Evolutionary conservation across 2,797 vertebrate genomes (phyloP).

Genomic region (Pachyuromys duprasi): DNA sequence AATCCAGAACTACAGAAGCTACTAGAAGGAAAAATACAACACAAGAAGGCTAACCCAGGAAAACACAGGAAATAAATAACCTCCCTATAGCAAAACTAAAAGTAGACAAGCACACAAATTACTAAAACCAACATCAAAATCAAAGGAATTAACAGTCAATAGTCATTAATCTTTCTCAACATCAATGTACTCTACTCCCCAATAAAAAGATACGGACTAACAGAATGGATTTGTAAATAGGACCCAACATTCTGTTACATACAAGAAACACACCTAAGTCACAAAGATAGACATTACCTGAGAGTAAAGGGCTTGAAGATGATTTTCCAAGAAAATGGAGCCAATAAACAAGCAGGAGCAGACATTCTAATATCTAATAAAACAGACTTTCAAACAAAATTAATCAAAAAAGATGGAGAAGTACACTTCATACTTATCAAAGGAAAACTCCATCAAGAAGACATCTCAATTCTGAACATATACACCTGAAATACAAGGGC

Average conservation of each 20-base stretch:
- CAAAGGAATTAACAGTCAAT: neutral
- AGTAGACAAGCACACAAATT: neutral
- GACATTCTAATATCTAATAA: neutral
- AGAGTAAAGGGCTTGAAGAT: neutral
- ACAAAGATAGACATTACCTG: neutral
- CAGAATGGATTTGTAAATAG: neutral
- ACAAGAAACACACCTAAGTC: neutral
- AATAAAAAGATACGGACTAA: neutral
- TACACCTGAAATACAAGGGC: neutral
- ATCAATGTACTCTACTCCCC: neutral
- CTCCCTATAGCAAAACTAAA: neutral
- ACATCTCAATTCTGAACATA: neutral
- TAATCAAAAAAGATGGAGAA: neutral
- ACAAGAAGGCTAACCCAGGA: neutral
- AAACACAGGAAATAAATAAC: neutral
- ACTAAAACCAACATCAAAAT: neutral
- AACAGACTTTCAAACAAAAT: neutral
- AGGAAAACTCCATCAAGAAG: neutral
- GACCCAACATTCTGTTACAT: neutral
- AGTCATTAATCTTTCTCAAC: neutral
- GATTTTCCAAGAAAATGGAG: neutral
- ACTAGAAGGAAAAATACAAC: neutral
- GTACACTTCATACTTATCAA: neutral
- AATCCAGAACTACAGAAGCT: neutral
- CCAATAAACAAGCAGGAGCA: neutral